A percentile compares a stretch with the other conserved stretches of the same genome.
These are phyloP conservation scores for Helicoverpa armigera DNA, from an alignment of 1,140 invertebrate genomes.

Conservation along the genomic window DNA sequence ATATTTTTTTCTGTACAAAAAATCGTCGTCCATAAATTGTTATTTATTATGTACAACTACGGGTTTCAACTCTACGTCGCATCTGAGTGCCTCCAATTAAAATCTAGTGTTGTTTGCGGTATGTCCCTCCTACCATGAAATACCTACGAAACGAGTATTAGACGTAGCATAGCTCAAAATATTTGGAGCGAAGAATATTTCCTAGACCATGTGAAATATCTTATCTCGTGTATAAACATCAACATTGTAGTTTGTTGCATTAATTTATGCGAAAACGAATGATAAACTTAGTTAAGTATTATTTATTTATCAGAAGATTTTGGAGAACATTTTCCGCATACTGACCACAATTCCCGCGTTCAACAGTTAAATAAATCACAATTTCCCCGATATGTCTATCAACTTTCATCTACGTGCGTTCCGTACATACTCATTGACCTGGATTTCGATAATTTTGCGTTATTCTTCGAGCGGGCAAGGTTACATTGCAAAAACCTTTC, in stretches of 20 bases:
- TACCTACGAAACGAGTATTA: conserved; percentile 30
- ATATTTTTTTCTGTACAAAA: conserved; percentile 1
- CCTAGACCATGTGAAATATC: conserved; percentile 1
- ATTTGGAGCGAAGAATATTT: conserved; percentile 49
- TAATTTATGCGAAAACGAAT: not conserved
- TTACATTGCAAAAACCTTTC: conserved; percentile 64
- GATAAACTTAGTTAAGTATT: not conserved
- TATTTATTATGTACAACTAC: conserved; percentile 13
- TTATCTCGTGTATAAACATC: conserved; percentile 31
- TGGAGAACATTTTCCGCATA: not conserved
- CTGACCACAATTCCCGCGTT: not conserved
- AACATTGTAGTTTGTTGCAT: not conserved
- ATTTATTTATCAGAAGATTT: not conserved
- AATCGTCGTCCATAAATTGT: conserved; percentile 3
- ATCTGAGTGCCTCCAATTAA: conserved; percentile 40
- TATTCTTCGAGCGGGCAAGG: conserved; percentile 59
- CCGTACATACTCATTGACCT: conserved; percentile 58
- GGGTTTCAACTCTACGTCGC: conserved; percentile 24
- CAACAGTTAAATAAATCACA: conserved; percentile 48
- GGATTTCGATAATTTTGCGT: conserved; percentile 57
- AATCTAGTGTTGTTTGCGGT: conserved; percentile 28
- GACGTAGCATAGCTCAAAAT: conserved; percentile 29
- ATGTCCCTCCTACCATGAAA: conserved; percentile 38
- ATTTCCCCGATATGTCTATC: conserved; percentile 51
- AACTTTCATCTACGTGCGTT: conserved; percentile 56